Conservation (phyloP, 2,113 vertebrate species). For the Mormyrus lacerda region DNA sequence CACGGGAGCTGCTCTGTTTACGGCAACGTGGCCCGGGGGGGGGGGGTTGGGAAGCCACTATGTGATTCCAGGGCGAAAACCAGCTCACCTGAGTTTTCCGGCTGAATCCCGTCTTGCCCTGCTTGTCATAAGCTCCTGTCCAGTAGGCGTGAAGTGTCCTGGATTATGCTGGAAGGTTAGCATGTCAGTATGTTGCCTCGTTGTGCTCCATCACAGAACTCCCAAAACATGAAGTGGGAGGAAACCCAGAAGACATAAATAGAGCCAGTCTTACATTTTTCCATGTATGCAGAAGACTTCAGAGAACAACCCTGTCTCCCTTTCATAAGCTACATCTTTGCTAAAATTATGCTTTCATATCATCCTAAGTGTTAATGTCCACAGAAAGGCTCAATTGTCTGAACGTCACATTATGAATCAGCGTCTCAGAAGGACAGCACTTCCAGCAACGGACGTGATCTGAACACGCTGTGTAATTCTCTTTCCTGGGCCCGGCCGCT, state of each 20-base stretch:
- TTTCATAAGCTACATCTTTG: background rate
- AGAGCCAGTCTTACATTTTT: background rate
- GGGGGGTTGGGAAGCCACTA: background rate
- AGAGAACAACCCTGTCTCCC: background rate
- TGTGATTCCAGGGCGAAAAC: background rate
- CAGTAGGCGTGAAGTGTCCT: background rate
- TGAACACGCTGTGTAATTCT: slow-evolving; percentile 8
- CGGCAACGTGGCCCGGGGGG: background rate
- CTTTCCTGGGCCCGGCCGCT: background rate
- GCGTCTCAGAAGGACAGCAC: background rate
- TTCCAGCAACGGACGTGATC: background rate
- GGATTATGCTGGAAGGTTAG: background rate
- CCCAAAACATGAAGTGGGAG: background rate
- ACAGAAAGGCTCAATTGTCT: background rate
- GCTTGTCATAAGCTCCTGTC: background rate
- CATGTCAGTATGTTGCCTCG: background rate
- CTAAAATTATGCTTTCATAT: background rate
- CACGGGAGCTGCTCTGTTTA: background rate
- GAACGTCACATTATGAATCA: background rate
- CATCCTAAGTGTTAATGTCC: background rate
- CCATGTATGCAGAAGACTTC: background rate
- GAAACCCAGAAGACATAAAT: background rate
- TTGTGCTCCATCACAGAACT: background rate
- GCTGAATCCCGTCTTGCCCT: background rate
- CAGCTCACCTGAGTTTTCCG: background rate